A percentile compares a stretch with the other conserved stretches of the same genome.
Conservation (phyloP, 1,140 invertebrate species). For the Trachymyrmex cornetzi region DNA sequence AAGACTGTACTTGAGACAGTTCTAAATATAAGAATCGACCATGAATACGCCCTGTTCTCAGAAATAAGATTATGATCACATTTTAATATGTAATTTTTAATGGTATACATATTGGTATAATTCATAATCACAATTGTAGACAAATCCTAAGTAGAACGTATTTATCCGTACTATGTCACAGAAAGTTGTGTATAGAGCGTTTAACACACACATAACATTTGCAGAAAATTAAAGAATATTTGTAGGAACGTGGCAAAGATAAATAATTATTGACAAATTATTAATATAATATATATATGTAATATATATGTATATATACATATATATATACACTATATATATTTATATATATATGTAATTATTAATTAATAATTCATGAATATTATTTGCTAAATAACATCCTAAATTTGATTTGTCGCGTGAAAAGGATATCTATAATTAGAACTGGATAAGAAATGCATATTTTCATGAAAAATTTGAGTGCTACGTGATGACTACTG, state of each 20-base stretch:
- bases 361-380: slow-evolving; percentile 5
- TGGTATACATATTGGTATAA: slow-evolving; percentile 11
- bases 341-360: background rate
- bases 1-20: too few relatives aligned
- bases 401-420: slow-evolving; percentile 28
- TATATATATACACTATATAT: too few relatives aligned
- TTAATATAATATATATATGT: background rate
- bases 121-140: slow-evolving; percentile 18
- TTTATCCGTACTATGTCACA: background rate
- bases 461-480: slow-evolving; percentile 34
- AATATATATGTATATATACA: background rate
- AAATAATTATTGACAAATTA: slow-evolving; percentile 35
- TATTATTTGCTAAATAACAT: slow-evolving; percentile 41
- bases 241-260: slow-evolving; percentile 6
- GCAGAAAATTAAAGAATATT: slow-evolving; percentile 25
- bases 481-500: slow-evolving; percentile 74
- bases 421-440: slow-evolving; percentile 28
- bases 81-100: slow-evolving; percentile 46
- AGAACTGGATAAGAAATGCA: slow-evolving; percentile 64
- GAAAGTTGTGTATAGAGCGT: slow-evolving; percentile 31
- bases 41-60: background rate
- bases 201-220: slow-evolving; percentile 33
- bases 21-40: too few relatives aligned
- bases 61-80: slow-evolving; percentile 12
- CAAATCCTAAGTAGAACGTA: slow-evolving; percentile 23